Base-by-base conservation (phyloP, 2,888 invertebrate genomes). In the Erebia ligea region DNA sequence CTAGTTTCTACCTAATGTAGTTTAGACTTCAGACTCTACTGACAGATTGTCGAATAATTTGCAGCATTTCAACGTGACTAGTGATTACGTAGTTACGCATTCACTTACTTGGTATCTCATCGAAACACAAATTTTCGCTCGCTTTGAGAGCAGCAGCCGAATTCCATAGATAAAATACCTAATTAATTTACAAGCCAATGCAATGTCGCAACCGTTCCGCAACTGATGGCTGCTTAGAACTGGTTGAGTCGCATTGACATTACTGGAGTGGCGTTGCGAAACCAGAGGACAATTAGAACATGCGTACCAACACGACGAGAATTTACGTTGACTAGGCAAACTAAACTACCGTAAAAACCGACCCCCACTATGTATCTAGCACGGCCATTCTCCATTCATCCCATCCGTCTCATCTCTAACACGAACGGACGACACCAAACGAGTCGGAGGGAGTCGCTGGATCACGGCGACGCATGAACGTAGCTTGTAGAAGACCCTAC, bases 171-270 rank as follows among this genome's bases (percentile, higher is more conserved):
- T 73, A 81, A 80, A 83, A 81, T 45, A 34, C 34, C 34, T 80
- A 77, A 80, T 79, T 77, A 75, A 78, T 75, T 69, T 68, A 72
- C 77, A 78, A 78, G 78, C 73, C 77, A 73, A 82, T 87, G 86
- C 77, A 73, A 82, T 87, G 86, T 85, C 85, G 83, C 82, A 84
- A 86, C 75, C 70, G 76, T 84, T 82, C 84, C 79, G 85, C 86
- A 88, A 88, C 80, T 77, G 79, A 76, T 77, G 80, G 79, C 81
- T 78, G 79, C 72, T 73, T 73, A 57, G 63, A 76, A 84, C 85
- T 79, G 81, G 84, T 86, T 80, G 70, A 75, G 70, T 76, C 76
- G 75, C 76, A 77, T 76, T 80, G 77, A 79, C 82, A 80, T 83
- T 81, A 82, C 81, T 77, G 76, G 79, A 79, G 77, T 80, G 76